Conservation (phyloP, 2,888 invertebrate species). For the Capitulum mitella region DNA sequence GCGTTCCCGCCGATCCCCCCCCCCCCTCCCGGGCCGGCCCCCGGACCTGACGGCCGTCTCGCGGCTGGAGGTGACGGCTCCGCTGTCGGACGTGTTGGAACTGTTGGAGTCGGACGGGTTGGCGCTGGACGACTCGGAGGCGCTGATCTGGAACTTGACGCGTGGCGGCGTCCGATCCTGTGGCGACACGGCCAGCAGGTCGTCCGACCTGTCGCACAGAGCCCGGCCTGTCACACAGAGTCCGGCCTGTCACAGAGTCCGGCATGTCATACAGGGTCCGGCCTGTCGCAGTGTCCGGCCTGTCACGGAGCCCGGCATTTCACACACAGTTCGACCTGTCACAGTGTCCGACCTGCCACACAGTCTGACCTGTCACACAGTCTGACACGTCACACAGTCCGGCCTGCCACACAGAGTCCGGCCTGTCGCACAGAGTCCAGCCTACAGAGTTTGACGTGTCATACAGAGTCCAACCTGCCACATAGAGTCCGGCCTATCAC, state of each 20-base stretch:
- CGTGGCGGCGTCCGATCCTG: constrained; percentile 27
- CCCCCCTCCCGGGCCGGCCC: too few species aligned
- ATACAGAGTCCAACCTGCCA: constrained; percentile 20
- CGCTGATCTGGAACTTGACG: background rate
- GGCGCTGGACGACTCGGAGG: constrained; percentile 35
- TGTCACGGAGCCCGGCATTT: too few species aligned
- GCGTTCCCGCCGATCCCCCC: too few species aligned
- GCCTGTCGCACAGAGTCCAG: too few species aligned
- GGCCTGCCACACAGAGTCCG: constrained; percentile 26
- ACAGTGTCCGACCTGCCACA: too few species aligned
- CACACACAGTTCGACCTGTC: too few species aligned
- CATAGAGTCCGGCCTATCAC: too few species aligned
- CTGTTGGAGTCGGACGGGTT: constrained; percentile 50
- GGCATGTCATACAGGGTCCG: too few species aligned
- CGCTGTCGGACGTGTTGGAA: constrained; percentile 37
- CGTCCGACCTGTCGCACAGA: background rate
- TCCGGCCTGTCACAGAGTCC: too few species aligned
- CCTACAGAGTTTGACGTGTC: background rate
- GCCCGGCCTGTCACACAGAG: constrained; percentile 24
- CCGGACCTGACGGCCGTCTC: too few species aligned
- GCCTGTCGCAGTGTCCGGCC: too few species aligned
- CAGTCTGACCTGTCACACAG: background rate
- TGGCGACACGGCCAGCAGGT: background rate
- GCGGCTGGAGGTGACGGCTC: constrained; percentile 44
- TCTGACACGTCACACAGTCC: too few species aligned